A percentile compares a stretch with the other conserved stretches of the same genome.
phyloP scores from a whole-genome alignment of 2,113 vertebrate genomes.

The Panthera tigris region DNA sequence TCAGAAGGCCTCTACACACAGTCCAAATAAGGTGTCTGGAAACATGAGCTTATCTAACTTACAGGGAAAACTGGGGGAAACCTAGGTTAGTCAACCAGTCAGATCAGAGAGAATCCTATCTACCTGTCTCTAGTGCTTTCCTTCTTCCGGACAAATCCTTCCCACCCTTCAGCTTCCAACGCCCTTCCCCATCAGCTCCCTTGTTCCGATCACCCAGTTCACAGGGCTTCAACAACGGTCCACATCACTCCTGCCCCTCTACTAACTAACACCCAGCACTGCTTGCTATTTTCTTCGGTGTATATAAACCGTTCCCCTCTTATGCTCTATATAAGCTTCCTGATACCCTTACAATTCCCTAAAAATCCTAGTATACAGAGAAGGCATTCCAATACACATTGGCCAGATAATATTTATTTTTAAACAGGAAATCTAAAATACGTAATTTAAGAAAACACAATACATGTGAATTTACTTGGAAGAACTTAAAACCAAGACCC shows the following conservation, averaged over 20 bases:
- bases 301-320: neutral
- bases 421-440: neutral
- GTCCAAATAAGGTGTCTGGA: neutral
- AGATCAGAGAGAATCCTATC: neutral
- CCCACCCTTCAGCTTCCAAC: neutral
- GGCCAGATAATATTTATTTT: neutral
- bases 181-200: neutral
- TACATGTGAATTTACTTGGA: neutral
- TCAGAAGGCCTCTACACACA: neutral
- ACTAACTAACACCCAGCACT: neutral
- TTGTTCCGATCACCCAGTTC: neutral
- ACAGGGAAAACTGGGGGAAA: neutral
- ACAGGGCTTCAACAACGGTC: neutral
- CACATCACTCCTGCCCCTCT: neutral
- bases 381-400: neutral
- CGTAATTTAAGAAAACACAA: neutral
- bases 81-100: neutral
- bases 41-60: neutral
- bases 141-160: neutral
- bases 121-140: neutral
- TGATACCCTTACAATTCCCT: neutral
- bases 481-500: neutral
- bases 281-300: neutral
- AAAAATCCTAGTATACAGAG: neutral
- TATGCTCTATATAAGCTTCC: neutral